Conservation (phyloP, 2,888 invertebrate species). For the Nyleta sp. region DNA sequence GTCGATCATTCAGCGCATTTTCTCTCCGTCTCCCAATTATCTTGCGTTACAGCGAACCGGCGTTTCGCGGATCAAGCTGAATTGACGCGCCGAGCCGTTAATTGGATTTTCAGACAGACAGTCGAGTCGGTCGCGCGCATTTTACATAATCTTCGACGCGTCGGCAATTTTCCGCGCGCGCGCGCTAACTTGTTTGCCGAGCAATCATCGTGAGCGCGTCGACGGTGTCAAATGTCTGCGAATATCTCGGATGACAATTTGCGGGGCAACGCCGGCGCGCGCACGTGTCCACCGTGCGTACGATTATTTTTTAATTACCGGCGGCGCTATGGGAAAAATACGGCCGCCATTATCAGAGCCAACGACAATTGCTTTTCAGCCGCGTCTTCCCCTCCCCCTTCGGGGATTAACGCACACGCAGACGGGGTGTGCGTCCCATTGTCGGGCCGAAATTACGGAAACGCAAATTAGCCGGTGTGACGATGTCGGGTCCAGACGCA, state of each 20-base stretch:
- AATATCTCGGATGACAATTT: constrained; percentile 50
- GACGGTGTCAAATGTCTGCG: constrained; percentile 34
- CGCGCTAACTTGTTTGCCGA: constrained; percentile 7
- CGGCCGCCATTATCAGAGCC: constrained; percentile 58
- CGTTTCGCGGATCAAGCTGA: constrained; percentile 14
- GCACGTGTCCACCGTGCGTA: not conserved
- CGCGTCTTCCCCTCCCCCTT: no score
- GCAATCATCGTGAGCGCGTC: not conserved
- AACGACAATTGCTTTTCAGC: constrained; percentile 49
- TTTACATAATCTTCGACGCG: constrained; percentile 48
- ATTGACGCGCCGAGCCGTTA: constrained; percentile 37
- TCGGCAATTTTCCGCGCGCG: constrained; percentile 41
- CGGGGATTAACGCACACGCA: constrained; percentile 45
- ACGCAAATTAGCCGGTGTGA: constrained; percentile 82
- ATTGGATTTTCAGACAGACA: constrained; percentile 48
- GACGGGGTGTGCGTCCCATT: constrained; percentile 63
- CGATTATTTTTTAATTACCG: constrained; percentile 55
- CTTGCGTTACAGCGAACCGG: constrained; percentile 23
- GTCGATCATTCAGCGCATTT: constrained; percentile 1
- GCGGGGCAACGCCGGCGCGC: constrained; percentile 30
- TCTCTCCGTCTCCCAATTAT: constrained; percentile 28
- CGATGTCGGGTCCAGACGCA: constrained; percentile 79
- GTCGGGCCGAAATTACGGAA: constrained; percentile 77
- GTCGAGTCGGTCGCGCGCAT: constrained; percentile 9
- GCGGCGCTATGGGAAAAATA: constrained; percentile 57